A percentile compares a stretch with the other conserved stretches of the same genome.
Conservation (phyloP, 2,888 invertebrate genomes). For the Ormyrus pomaceus region DNA sequence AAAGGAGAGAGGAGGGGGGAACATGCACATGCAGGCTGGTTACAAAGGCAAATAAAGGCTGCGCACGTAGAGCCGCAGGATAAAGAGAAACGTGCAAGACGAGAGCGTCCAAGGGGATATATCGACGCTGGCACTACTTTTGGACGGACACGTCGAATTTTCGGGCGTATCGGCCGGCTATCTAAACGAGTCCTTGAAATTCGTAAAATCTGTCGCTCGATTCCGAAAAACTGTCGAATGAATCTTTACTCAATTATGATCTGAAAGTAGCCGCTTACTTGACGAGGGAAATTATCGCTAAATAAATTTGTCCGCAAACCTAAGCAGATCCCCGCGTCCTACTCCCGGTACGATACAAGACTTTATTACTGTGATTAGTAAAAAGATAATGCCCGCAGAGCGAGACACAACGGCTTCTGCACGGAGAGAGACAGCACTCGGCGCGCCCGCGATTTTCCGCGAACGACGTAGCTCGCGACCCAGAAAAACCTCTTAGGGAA, state of each 20-base stretch:
- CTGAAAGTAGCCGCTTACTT: too few species aligned
- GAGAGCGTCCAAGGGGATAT: background rate
- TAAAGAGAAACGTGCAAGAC: background rate
- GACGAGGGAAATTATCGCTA: too few species aligned
- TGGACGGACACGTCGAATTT: background rate
- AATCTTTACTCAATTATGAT: too few species aligned
- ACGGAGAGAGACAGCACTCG: background rate
- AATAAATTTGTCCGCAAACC: too few species aligned
- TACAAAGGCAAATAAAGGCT: background rate
- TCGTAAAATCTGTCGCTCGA: too few species aligned
- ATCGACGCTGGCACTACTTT: background rate
- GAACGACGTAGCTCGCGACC: conserved; percentile 13
- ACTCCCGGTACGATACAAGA: background rate
- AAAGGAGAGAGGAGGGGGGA: background rate
- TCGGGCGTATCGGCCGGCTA: background rate
- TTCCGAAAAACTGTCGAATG: too few species aligned
- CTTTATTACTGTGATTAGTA: conserved; percentile 26
- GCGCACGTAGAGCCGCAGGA: background rate
- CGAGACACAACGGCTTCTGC: background rate
- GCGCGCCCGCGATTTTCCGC: conserved; percentile 19
- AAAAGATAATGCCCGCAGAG: background rate
- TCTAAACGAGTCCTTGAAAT: background rate
- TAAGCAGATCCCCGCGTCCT: too few species aligned
- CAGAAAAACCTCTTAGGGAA: conserved; percentile 16
- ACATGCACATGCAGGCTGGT: background rate